Base-by-base conservation (phyloP, 2,797 vertebrate genomes). In the Strix occidentalis region DNA sequence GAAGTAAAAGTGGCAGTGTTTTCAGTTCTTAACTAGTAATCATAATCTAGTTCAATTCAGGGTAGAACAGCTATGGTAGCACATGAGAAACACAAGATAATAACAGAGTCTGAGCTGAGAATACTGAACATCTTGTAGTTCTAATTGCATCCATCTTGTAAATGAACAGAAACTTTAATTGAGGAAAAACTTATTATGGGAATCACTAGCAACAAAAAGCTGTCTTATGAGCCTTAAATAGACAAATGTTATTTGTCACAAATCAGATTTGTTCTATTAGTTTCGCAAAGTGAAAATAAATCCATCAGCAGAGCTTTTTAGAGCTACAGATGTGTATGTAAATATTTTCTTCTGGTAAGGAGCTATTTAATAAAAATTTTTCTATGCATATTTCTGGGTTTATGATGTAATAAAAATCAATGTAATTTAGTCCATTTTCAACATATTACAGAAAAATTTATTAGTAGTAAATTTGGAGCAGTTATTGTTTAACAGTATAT, bases 21-120 rank as follows among this genome's bases (percentile, higher is more conserved):
- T 95, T 94, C 89, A 66, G 80, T 90, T 96, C 94, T 97, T 95
- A 95, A 96, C 94, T 95, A 85, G 91, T 95, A 97, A 97, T 96
- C 95, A 96, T 88, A 94, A 94, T 96, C 78, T 94, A 74, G 74
- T 76, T 95, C 95, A 96, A 84, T 97, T 96, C 78, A 90, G 89
- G 18, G 46, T 77, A 92, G 60, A 94, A 71, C 41, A 94, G 35
- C 89, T 84, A 77, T 19, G 78, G 92, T 29, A 89, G 50, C 53
- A 78, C 37, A 78, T 11, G 54, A 88, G 75, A 94, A 97, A 84
- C 69, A 84, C 20, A 83, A 80, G 84, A 95, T 87, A 90, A 94
- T 80, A 96, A 81, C 41, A 82, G 53, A 78, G 51, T 89, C 84
- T 90, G 74, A 90, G 88, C 58, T 78, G 60, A 95, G 68, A 96